phyloP scores from a whole-genome alignment of 2,888 invertebrate species.

The Lasius fuliginosus region DNA sequence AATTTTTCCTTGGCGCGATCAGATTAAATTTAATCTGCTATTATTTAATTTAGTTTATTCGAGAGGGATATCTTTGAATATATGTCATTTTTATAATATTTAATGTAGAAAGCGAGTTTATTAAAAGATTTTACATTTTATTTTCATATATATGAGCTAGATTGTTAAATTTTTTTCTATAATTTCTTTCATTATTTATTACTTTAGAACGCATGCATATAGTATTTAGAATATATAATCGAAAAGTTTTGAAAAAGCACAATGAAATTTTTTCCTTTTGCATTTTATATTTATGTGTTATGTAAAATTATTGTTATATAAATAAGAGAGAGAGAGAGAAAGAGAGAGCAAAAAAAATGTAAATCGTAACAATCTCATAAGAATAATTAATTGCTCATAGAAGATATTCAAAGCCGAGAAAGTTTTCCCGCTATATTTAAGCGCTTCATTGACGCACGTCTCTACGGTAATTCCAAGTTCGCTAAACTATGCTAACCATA shows the following conservation, averaged over 20 bases:
- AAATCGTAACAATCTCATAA: background rate
- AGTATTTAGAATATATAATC: background rate
- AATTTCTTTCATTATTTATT: background rate
- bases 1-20: background rate
- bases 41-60: background rate
- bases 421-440: background rate
- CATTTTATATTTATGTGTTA: background rate
- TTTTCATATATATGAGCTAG: background rate
- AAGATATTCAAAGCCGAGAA: background rate
- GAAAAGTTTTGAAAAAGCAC: background rate
- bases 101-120: background rate
- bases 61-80: background rate
- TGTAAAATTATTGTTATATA: background rate
- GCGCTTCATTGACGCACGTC: conserved; percentile 6
- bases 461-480: conserved; percentile 6
- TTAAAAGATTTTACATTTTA: background rate
- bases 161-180: background rate
- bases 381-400: conserved; percentile 7
- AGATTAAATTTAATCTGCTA: conserved; percentile 9
- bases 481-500: conserved; percentile 28
- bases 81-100: background rate
- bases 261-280: background rate
- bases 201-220: background rate
- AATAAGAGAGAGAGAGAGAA: background rate
- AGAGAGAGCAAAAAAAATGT: background rate